Evolutionary conservation across 2,888 invertebrate genomes (phyloP), one percentile per base, ranked within the genome.

Genomic region (Amphimallon solstitiale): DNA sequence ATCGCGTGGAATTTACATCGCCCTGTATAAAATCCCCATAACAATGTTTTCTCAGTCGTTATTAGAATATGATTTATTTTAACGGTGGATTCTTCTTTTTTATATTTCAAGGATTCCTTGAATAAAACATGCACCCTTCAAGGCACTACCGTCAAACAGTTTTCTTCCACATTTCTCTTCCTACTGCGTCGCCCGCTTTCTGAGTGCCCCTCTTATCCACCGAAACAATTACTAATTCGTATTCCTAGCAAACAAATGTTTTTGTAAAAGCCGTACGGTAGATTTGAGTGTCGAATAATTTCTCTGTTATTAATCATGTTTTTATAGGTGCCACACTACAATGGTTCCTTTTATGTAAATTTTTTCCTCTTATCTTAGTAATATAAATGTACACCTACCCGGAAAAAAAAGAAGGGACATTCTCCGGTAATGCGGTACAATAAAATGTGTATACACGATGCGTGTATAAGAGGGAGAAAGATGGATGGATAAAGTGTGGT

Each of bases 361-460:
- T 72, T 68, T 68, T 71, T 59, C 56, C 68, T 69, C 70, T 72
- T 72, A 72, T 71, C 72, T 71, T 59, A 59, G 67, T 65, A 69
- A 56, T 68, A 65, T 68, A 71, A 71, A 70, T 68, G 64, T 70
- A 68, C 71, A 67, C 68, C 68, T 66, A 40, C 68, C 68, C 65
- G 34, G 29, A 67, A 68, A 72, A 68, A 63, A 59, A 61, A 67
- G 29, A 29, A 63, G 60, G 70, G 68, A 51, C 71, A 70, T 68
- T 68, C 68, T 69, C 68, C 63, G 68, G 69, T 68, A 65, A 70
- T 67, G 70, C 63, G 70, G 9, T 5, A 29, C 62, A 68, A 68
- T 67, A 65, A 68, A 70, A 70, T 29, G 29, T 29, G 29, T 29
- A 9, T 29, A 9, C 29, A 5, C 5, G 29, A 29, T 7, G 29